Percentiles rank a stretch among this genome's conserved stretches.
These are phyloP conservation scores for Monopterus albus DNA, from an alignment of 2,113 vertebrate genomes.

Conservation along the genomic window DNA sequence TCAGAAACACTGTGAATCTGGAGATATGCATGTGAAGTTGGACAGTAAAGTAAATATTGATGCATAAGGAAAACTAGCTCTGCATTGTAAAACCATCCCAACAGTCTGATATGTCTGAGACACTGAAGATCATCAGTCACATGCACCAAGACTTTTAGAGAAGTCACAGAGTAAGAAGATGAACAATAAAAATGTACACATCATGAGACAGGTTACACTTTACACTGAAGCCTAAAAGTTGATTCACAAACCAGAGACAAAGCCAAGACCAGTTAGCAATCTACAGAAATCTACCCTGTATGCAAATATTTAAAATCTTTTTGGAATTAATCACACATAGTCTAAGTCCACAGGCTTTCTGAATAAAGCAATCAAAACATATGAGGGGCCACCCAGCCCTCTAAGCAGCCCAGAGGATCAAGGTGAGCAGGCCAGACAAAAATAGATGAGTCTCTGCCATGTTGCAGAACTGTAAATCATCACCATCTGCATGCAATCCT, in stretches of 20 bases:
- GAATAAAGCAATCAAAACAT: slow-evolving; percentile 23
- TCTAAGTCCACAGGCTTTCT: slow-evolving; percentile 1
- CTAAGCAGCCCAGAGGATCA: slow-evolving; percentile 4
- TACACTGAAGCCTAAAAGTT: slow-evolving; percentile 11
- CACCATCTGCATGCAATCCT: slow-evolving; percentile 60
- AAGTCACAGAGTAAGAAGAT: too few species aligned
- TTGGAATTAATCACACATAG: neutral
- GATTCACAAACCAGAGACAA: slow-evolving; percentile 11
- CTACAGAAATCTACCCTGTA: too few species aligned
- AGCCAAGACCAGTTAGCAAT: neutral
- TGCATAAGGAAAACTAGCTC: slow-evolving; percentile 17
- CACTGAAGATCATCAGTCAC: slow-evolving; percentile 14
- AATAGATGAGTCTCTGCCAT: slow-evolving; percentile 21
- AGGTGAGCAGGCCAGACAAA: slow-evolving; percentile 11
- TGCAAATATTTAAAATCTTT: slow-evolving; percentile 15
- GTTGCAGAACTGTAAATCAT: slow-evolving; percentile 46
- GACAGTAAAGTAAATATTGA: slow-evolving; percentile 4
- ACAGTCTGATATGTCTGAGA: slow-evolving; percentile 3
- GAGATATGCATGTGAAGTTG: neutral
- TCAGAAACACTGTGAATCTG: neutral
- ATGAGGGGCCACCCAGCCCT: slow-evolving; percentile 23
- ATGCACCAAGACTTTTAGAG: neutral
- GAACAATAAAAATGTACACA: too few species aligned
- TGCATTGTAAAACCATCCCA: neutral
- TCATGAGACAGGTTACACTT: too few species aligned